Percentiles rank a stretch among this genome's conserved stretches.
Conservation (phyloP, 1,140 invertebrate genomes). For the Teleogryllus occipitalis region DNA sequence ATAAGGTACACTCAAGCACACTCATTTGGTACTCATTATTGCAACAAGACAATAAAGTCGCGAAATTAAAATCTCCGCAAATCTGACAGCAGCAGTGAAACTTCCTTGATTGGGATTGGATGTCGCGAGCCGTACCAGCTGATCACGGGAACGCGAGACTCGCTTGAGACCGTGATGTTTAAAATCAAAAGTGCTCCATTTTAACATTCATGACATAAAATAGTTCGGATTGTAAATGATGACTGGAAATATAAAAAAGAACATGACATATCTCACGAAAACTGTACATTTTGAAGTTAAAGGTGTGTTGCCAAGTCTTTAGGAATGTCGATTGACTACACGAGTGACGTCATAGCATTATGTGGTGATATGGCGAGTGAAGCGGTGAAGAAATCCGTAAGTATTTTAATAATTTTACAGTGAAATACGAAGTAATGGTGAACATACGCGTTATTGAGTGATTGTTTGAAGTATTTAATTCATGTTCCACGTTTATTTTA, state of each 20-base stretch:
- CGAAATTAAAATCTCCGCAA: conserved; percentile 9
- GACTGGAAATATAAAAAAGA: not conserved
- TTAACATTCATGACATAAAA: conserved; percentile 12
- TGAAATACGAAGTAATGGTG: conserved; percentile 21
- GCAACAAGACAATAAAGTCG: not conserved
- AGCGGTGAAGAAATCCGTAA: conserved; percentile 22
- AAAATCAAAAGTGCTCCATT: conserved; percentile 9
- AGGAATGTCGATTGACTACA: conserved; percentile 23
- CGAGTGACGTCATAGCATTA: conserved; percentile 23
- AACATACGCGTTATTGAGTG: not conserved
- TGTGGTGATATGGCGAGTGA: conserved; percentile 24
- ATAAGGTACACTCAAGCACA: no score
- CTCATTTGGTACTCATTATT: no score
- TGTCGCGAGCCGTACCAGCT: conserved; percentile 3
- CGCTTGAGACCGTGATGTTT: not conserved
- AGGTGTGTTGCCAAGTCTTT: conserved; percentile 20
- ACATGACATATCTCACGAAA: not conserved
- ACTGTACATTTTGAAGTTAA: conserved; percentile 3
- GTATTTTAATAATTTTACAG: conserved; percentile 17
- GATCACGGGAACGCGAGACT: conserved; percentile 6
- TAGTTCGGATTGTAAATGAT: not conserved
- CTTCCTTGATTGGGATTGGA: conserved; percentile 15
- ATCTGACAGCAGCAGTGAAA: conserved; percentile 9
- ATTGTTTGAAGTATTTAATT: conserved; percentile 1
- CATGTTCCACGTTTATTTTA: not conserved